Conservation (phyloP, 2,113 vertebrate species). For the Nansenia antarctica region DNA sequence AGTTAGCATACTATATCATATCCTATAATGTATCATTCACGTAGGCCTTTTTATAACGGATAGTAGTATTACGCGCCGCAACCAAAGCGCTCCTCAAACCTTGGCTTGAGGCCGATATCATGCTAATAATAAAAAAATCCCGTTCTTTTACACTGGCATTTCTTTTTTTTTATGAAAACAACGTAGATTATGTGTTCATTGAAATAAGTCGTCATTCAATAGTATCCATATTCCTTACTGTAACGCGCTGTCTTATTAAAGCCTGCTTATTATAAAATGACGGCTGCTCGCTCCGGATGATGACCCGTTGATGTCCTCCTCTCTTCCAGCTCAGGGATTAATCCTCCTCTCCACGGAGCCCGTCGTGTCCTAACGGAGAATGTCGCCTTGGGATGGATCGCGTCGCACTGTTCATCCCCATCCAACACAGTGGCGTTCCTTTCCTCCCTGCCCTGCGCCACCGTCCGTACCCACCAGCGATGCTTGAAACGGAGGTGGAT, state of each 20-base stretch:
- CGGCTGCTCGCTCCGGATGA: slow-evolving; percentile 46
- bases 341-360: slow-evolving; percentile 27
- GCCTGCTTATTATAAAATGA: slow-evolving; percentile 7
- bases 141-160: not conserved
- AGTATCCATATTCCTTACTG: not conserved
- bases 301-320: slow-evolving; percentile 46
- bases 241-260: not conserved
- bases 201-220: not conserved
- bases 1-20: too few relatives aligned
- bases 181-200: not conserved
- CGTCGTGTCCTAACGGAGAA: slow-evolving; percentile 49
- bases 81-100: too few relatives aligned
- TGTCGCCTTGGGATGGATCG: slow-evolving; percentile 22
- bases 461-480: slow-evolving; percentile 35
- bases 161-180: too few relatives aligned
- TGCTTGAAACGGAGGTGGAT: slow-evolving; percentile 32
- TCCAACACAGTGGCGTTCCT: slow-evolving; percentile 25
- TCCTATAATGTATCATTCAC: too few relatives aligned
- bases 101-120: not conserved
- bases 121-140: not conserved
- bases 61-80: too few relatives aligned
- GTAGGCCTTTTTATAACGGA: too few relatives aligned
- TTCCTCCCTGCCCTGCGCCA: slow-evolving; percentile 33
- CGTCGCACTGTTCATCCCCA: slow-evolving; percentile 35
- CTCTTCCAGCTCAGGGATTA: slow-evolving; percentile 42